These are phyloP conservation scores for Sapayoa aenigma DNA, from an alignment of 2,113 vertebrate genomes.

Conservation along the genomic window DNA sequence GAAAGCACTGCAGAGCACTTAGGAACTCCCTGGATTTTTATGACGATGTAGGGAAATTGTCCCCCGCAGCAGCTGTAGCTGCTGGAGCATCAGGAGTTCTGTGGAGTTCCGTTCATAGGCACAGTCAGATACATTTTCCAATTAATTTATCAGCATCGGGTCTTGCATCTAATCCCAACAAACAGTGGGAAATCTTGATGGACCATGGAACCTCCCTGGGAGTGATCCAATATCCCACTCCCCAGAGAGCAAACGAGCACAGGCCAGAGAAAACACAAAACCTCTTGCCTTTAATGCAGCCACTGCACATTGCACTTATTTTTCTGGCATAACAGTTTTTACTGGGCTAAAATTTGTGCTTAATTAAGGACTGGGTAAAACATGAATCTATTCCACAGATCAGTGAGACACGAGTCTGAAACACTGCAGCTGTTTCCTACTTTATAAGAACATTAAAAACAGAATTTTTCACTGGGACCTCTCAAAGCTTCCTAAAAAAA, in stretches of 20 bases:
- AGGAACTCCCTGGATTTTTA: not conserved
- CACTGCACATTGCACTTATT: not conserved
- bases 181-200: not conserved
- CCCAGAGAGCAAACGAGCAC: not conserved
- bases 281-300: not conserved
- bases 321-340: not conserved
- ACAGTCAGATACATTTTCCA: not conserved
- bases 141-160: not conserved
- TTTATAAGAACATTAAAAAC: not conserved
- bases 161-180: not conserved
- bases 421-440: not conserved
- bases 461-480: not conserved
- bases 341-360: not conserved
- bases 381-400: not conserved
- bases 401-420: not conserved
- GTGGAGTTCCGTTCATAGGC: not conserved
- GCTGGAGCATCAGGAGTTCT: not conserved
- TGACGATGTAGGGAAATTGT: not conserved
- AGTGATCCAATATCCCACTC: not conserved
- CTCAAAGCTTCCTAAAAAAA: not conserved
- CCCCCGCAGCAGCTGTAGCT: not conserved
- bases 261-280: not conserved
- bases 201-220: not conserved
- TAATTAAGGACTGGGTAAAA: not conserved
- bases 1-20: not conserved